These are phyloP conservation scores for Trochalopteron elliotii DNA, from an alignment of 2,113 vertebrate species.

Conservation along the genomic window DNA sequence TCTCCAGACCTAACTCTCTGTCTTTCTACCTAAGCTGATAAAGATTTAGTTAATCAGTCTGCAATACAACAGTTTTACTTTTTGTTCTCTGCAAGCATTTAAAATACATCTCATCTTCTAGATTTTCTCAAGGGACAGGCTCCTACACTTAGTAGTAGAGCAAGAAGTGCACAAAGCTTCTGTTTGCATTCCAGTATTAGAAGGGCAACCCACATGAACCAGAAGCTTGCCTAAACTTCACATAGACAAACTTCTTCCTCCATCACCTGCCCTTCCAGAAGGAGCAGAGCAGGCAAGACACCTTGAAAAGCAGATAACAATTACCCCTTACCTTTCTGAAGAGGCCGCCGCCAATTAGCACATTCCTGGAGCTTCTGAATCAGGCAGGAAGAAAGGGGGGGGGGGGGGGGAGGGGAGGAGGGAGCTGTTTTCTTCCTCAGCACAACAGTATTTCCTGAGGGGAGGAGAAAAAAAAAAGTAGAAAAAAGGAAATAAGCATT, in stretches of 20 bases:
- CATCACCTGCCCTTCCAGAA: background rate
- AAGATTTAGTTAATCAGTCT: background rate
- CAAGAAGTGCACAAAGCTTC: background rate
- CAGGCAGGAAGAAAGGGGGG: background rate
- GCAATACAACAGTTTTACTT: background rate
- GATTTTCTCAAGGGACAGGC: background rate
- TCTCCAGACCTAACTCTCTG: background rate
- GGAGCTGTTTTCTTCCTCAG: background rate
- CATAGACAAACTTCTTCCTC: background rate
- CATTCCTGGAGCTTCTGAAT: constrained; percentile 54
- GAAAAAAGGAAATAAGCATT: background rate
- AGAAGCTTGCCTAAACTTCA: background rate
- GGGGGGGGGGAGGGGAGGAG: background rate
- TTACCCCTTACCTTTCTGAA: constrained; percentile 64
- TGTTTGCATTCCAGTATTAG: background rate
- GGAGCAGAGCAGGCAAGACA: constrained; percentile 19
- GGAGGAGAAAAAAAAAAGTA: background rate
- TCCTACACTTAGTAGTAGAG: background rate
- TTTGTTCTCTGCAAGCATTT: background rate
- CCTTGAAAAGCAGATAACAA: constrained; percentile 12
- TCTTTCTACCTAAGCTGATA: background rate
- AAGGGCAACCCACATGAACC: background rate
- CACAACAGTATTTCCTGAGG: constrained; percentile 20
- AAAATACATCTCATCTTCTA: background rate
- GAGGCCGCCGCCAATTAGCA: constrained; percentile 54